Evolutionary conservation across 2,797 vertebrate species (phyloP), one percentile per base, ranked within the genome.

Genomic region (Cephalopachus bancanus): DNA sequence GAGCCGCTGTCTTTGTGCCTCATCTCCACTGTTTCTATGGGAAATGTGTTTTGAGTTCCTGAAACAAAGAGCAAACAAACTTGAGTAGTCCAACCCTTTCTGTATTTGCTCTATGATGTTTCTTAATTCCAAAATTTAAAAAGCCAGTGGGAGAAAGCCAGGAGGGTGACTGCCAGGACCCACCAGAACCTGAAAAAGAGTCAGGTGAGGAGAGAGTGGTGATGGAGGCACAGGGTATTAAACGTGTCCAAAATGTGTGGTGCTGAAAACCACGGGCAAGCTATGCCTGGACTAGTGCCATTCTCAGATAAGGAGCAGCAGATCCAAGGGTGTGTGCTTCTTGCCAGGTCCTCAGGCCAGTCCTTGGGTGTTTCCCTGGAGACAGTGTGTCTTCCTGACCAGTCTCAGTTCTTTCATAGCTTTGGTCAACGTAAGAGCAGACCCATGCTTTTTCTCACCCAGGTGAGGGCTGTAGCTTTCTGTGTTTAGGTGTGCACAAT

Each of bases 21-120:
- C 88, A 71, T 84, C n/a, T 24, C 14, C 22, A 89, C 86, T 86
- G 64, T 94, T 96, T 81, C 83, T 88, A 44, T 67, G 74, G 83
- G 69, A 95, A 97, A 95, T 89, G 57, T 76, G n/a, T 83, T 90
- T 78, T 89, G 51, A 94, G 49, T 92, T 87, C 74, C 88, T 71
- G 60, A 95, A 95, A 76, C 20, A 95, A 37, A 26, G 22, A 44
- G 28, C 28, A 62, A 83, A 81, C 37, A 86, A 89, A 59, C 33
- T 53, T 74, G 44, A 64, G 44, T 60, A 80, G 53, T 17, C 30
- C 53, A 96, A 20, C 33, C n/a, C 19, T 95, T 75, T 65, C 44
- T 44, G 5, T 44, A 10, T 76, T 87, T 71, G 59, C 62, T 86
- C 30, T 26, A 1, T 55, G 83, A 51, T 62, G 19, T 71, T 91